Evolutionary conservation across 2,797 vertebrate species (phyloP).

Genomic region (Hipposideros larvatus): DNA sequence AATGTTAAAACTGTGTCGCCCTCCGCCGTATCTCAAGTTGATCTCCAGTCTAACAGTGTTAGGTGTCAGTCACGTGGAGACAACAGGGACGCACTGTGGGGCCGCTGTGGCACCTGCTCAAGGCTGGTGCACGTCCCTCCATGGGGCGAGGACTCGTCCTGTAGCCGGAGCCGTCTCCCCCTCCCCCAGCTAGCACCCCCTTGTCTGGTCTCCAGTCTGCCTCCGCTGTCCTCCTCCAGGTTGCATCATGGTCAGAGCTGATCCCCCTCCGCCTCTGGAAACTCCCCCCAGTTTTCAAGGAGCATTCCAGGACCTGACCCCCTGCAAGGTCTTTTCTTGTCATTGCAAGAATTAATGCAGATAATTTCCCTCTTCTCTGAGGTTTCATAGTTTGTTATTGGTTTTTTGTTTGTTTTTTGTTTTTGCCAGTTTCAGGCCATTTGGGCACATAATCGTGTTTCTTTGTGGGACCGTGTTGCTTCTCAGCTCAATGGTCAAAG

Average conservation of each 20-base stretch:
- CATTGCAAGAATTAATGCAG: fast-evolving
- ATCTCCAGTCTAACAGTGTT: neutral
- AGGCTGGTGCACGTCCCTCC: neutral
- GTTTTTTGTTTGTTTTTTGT: too few relatives aligned
- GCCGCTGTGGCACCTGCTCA: fast-evolving
- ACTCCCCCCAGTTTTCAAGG: neutral
- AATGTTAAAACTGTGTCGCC: too few relatives aligned
- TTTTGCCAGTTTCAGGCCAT: neutral
- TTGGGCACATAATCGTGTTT: fast-evolving
- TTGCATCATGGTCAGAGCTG: too few relatives aligned
- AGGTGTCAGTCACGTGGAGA: fast-evolving
- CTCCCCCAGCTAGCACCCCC: too few relatives aligned
- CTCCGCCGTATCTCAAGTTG: fast-evolving
- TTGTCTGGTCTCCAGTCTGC: too few relatives aligned
- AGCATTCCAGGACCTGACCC: neutral
- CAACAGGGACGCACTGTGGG: fast-evolving
- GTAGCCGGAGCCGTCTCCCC: neutral
- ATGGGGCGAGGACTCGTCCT: neutral
- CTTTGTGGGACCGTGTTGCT: neutral
- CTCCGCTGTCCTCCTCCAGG: neutral
- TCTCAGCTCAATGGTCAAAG: neutral
- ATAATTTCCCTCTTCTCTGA: neutral
- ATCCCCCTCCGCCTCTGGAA: too few relatives aligned
- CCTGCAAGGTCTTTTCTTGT: neutral
- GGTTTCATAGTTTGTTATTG: neutral